A percentile compares a stretch with the other conserved stretches of the same genome.
phyloP scores from a whole-genome alignment of 2,113 vertebrate species.

The Elachura formosa region DNA sequence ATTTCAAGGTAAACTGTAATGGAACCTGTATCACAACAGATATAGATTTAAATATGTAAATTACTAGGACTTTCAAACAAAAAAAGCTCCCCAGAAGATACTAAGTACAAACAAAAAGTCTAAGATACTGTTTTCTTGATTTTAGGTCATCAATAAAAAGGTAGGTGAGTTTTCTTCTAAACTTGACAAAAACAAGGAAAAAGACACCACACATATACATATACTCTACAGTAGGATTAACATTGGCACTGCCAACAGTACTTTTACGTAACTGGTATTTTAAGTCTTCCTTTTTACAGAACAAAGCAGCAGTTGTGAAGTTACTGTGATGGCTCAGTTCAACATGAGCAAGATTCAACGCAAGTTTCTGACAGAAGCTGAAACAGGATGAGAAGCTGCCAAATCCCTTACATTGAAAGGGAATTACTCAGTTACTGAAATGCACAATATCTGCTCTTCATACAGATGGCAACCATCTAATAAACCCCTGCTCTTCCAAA shows the following conservation, averaged over 20 bases:
- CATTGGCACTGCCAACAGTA: not conserved
- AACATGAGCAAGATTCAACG: not conserved
- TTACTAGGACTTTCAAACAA: not conserved
- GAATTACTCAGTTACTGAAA: not conserved
- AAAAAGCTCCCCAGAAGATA: not conserved
- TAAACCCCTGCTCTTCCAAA: not conserved
- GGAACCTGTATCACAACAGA: not conserved
- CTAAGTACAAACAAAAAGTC: not conserved
- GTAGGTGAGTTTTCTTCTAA: not conserved
- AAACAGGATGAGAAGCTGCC: not conserved
- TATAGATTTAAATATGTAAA: not conserved
- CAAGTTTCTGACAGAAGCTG: not conserved
- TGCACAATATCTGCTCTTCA: not conserved
- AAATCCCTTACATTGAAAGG: not conserved
- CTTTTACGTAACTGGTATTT: not conserved
- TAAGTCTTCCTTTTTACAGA: not conserved
- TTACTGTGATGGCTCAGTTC: fast-evolving
- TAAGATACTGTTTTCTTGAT: fast-evolving
- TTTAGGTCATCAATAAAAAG: not conserved
- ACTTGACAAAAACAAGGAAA: not conserved
- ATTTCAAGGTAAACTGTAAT: not conserved
- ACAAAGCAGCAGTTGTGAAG: not conserved
- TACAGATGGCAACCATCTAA: not conserved
- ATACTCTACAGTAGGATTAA: not conserved
- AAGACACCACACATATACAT: not conserved